Evolutionary conservation across 2,797 vertebrate species (phyloP), one percentile per base, ranked within the genome.

Genomic region (Basileuterus tristriatus): DNA sequence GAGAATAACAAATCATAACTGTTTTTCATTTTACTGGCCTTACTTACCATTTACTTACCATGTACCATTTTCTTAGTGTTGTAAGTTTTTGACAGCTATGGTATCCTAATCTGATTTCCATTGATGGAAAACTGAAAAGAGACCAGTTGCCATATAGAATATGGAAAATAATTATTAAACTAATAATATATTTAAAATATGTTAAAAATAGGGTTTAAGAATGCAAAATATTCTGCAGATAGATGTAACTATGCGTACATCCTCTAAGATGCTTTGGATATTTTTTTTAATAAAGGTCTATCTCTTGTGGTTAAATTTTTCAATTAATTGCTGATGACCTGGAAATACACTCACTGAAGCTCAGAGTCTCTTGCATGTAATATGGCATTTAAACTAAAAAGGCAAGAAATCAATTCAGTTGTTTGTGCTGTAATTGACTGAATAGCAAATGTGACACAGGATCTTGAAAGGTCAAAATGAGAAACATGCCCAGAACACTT

Each of bases 331-430:
- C 6, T 88, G 83, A 13, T 83, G 59, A 74, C 75, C 82, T 90
- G 41, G 68, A 95, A 95, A 79, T 84, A n/a, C 30, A 86, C 56
- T 96, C 56, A 50, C 24, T 84, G 59, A 84, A 90, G n/a, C 37
- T 82, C 82, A 60, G 46, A 43, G 39, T 81, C n/a, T 85, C 41
- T 41, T 86, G 47, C 29, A 34, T 53, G 56, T 83, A 36, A 94
- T 88, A 77, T 60, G 49, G 24, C 53, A 82, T 94, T 94, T 95
- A 82, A 94, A 93, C 70, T 72, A 90, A 90, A 89, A 88, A 77
- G 60, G 70, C 89, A 97, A 95, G 53, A 93, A 96, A 96, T 95
- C 89, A 74, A 88, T 95, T 90, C 46, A 49, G 67, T 87, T 86
- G 56, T 88, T 94, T 96, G 56, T 91, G 80, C 39, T 84, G 41